A percentile compares a stretch with the other conserved stretches of the same genome.
Evolutionary conservation across 2,797 vertebrate species (phyloP).

Genomic region (Sebastes oblongus): DNA sequence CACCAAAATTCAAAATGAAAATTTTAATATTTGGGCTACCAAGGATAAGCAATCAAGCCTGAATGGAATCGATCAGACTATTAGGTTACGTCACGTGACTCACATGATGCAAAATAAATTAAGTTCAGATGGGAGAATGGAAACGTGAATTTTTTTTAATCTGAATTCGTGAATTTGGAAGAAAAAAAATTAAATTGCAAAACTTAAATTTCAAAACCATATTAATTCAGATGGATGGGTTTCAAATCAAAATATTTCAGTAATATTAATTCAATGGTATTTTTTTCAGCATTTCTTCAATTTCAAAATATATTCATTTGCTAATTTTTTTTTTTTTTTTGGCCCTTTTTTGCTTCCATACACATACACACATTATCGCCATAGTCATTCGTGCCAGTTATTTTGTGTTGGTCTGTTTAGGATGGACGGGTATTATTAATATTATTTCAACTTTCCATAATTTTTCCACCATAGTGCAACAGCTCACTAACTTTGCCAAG

Average conservation of each 20-base stretch:
- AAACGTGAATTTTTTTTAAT: neutral
- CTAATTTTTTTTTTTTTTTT: neutral
- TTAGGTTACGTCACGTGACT: neutral
- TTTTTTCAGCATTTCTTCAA: neutral
- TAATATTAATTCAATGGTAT: neutral
- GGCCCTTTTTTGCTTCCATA: neutral
- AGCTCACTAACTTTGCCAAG: constrained; percentile 15
- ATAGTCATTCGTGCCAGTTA: neutral
- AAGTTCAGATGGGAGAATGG: neutral
- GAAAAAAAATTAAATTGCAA: neutral
- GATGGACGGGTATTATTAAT: neutral
- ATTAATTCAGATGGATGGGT: neutral
- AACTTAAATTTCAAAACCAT: neutral
- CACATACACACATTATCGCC: neutral
- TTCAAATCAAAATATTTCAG: neutral
- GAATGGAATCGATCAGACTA: neutral
- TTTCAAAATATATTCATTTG: neutral
- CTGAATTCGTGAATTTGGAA: neutral
- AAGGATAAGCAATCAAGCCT: neutral
- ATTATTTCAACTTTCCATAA: neutral
- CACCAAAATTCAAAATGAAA: neutral
- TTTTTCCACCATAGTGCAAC: neutral
- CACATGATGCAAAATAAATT: neutral
- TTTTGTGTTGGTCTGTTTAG: neutral
- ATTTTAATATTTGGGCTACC: neutral